Evolutionary conservation across 2,797 vertebrate genomes (phyloP), one percentile per base, ranked within the genome.

Genomic region (Pachyuromys duprasi): DNA sequence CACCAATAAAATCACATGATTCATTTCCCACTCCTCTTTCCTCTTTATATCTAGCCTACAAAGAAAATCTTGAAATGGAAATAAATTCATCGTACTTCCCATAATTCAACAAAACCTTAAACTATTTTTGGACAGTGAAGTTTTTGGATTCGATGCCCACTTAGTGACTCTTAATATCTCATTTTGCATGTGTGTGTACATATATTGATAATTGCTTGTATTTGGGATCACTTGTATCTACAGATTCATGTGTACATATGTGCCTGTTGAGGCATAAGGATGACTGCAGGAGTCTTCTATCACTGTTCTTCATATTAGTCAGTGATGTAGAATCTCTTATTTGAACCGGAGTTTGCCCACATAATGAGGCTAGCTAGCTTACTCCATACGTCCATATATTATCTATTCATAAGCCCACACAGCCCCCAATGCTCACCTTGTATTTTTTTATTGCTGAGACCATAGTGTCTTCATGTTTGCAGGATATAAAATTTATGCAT

Each of bases 1-100:
- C 20, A 33, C 3, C 2, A 2, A 6, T 33, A 70, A 31, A 8
- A 24, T 8, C 4, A 2, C 28, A 28, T 49, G 2, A 6, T 2
- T 39, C n/a, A 15, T 0, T 81, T 39, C 39, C 22, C 14, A n/a
- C n/a, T 39, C 33, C 60, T 90, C 81, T 24, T 84, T 20, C 36
- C 13, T 28, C 13, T 33, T 81, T 70, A 76, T 11, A 91, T 31
- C 60, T 72, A 90, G 18, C 49, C 31, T 60, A 28, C n/a, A 39
- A 60, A 33, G 15, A 60, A 60, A 26, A 62, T 39, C 55, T 39
- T 39, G 55, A 60, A 39, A 81, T 28, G 60, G 55, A 70, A n/a
- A 36, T 1, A 28, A 60, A 22, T 12, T n/a, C 3, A 3, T 63
- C 22, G 12, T 53, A 36, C 8, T 11, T 86, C 42, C 53, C 74